Evolutionary conservation across 1,140 invertebrate genomes (phyloP).

Genomic region (Trachymyrmex septentrionalis): DNA sequence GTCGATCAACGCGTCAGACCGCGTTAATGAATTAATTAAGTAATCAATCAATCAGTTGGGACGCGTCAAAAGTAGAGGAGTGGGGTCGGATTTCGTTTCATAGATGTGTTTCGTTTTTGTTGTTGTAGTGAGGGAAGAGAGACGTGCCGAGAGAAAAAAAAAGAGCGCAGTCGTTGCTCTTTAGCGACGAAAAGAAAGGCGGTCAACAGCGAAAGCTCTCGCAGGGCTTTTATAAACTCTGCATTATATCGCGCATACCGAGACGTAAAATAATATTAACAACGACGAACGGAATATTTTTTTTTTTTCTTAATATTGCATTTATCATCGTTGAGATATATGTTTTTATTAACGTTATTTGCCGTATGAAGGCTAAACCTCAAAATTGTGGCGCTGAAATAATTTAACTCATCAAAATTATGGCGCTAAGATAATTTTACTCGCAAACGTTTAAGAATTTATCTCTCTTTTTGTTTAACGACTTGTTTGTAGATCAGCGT

Average conservation of each 20-base stretch:
- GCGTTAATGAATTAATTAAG: constrained; percentile 68
- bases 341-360: background rate
- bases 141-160: constrained; percentile 19
- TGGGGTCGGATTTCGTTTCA: constrained; percentile 18
- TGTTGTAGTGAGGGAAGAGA: background rate
- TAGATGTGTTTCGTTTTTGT: constrained; percentile 6
- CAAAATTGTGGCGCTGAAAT: background rate
- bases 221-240: constrained; percentile 28
- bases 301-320: constrained; percentile 15
- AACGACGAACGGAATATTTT: background rate
- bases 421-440: background rate
- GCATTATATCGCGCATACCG: background rate
- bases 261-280: constrained; percentile 26
- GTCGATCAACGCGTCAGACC: background rate
- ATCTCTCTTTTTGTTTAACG: constrained; percentile 2
- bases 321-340: background rate
- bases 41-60: constrained; percentile 71
- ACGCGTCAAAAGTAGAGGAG: constrained; percentile 62
- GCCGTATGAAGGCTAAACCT: background rate
- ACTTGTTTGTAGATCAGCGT: background rate
- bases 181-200: constrained; percentile 34
- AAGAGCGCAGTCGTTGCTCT: constrained; percentile 18
- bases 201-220: constrained; percentile 10
- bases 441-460: background rate
- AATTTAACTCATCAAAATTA: background rate